These are phyloP conservation scores for Chaetogeoica ovagalla DNA, from an alignment of 2,888 invertebrate genomes.

Conservation along the genomic window DNA sequence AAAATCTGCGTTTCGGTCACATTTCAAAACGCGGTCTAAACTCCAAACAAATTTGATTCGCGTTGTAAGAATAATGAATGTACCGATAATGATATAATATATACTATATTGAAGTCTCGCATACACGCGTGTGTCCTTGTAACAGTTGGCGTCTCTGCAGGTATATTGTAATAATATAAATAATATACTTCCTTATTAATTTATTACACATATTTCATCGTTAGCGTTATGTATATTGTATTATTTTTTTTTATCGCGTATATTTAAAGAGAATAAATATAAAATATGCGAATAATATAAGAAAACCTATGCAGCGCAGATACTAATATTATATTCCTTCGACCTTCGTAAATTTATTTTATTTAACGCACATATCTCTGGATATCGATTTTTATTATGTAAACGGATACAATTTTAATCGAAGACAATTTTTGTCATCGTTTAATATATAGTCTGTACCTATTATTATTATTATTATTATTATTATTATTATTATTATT, in stretches of 20 bases:
- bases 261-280: background rate
- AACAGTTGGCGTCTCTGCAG: constrained; percentile 3
- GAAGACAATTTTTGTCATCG: too few relatives aligned
- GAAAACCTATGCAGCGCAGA: background rate
- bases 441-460: too few relatives aligned
- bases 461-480: too few relatives aligned
- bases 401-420: too few relatives aligned
- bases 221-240: background rate
- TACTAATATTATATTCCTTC: background rate
- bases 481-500: too few relatives aligned
- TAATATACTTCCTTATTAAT: constrained; percentile 22
- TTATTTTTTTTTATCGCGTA: background rate
- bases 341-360: background rate
- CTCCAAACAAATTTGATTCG: background rate
- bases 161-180: background rate
- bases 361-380: background rate
- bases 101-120: background rate
- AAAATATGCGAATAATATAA: background rate
- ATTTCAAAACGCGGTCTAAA: background rate
- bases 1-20: background rate
- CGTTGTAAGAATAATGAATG: background rate
- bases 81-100: background rate
- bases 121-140: constrained; percentile 20
- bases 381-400: background rate
- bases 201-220: constrained; percentile 29